phyloP scores from a whole-genome alignment of 2,888 invertebrate species.

The Agelastica alni region DNA sequence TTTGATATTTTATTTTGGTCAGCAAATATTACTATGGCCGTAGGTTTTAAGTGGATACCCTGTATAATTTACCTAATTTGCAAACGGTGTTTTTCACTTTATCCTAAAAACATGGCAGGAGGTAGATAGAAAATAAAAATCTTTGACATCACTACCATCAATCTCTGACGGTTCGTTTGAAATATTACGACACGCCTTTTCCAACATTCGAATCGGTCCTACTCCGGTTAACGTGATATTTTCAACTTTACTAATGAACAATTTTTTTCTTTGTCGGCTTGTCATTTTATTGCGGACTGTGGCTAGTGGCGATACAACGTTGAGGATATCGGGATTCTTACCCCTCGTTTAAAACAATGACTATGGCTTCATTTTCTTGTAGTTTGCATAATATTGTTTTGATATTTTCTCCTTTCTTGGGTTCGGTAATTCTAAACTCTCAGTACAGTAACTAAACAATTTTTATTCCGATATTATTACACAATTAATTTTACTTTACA shows the following conservation, averaged over 20 bases:
- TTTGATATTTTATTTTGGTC: no score
- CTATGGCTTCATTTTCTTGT: no score
- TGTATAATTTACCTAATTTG: no score
- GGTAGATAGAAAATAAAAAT: slow-evolving; percentile 11
- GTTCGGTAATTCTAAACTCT: no score
- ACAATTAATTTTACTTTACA: no score
- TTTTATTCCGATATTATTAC: no score
- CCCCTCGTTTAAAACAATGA: neutral
- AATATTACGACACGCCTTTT: slow-evolving; percentile 38
- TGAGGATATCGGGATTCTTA: neutral
- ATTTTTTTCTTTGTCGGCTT: slow-evolving; percentile 34
- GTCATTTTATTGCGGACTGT: slow-evolving; percentile 23
- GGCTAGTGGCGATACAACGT: neutral
- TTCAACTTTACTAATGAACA: slow-evolving; percentile 33
- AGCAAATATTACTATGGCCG: no score
- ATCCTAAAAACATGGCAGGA: neutral
- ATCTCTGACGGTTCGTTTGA: slow-evolving; percentile 33
- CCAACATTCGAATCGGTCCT: slow-evolving; percentile 35
- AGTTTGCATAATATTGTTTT: no score
- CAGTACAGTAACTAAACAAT: no score
- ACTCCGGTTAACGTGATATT: slow-evolving; percentile 26
- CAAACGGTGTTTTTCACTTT: no score
- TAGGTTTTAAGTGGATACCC: no score
- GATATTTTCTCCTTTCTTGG: no score
- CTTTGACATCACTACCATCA: slow-evolving; percentile 25